Evolutionary conservation across 2,888 invertebrate genomes (phyloP).

Genomic region (Aspidiotus rigidus): DNA sequence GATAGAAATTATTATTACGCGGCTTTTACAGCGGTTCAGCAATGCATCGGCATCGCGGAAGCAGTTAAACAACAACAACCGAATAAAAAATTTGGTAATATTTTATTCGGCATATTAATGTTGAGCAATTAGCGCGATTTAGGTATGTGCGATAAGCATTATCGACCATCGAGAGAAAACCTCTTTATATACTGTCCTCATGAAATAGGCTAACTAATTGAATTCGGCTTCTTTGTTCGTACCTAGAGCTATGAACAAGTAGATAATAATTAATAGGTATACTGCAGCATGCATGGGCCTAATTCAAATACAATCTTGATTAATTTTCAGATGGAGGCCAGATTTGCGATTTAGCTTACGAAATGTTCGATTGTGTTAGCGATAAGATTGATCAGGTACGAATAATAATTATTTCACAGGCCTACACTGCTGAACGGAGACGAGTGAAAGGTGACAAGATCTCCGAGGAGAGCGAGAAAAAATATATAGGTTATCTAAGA

Average conservation of each 20-base stretch:
- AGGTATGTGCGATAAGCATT: too few relatives aligned
- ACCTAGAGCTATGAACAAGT: background rate
- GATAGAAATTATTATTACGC: constrained; percentile 67
- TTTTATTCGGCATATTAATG: too few relatives aligned
- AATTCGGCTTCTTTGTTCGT: too few relatives aligned
- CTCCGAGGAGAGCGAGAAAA: too few relatives aligned
- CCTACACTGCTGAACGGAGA: too few relatives aligned
- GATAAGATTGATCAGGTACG: constrained; percentile 58
- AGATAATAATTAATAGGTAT: too few relatives aligned
- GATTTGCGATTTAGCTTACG: constrained; percentile 65
- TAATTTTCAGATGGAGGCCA: constrained; percentile 55
- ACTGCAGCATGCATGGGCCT: background rate
- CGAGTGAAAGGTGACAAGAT: too few relatives aligned
- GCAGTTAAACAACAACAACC: constrained; percentile 39
- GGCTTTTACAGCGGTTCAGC: constrained; percentile 59
- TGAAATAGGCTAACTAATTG: too few relatives aligned
- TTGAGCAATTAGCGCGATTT: too few relatives aligned
- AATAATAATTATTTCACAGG: constrained; percentile 1
- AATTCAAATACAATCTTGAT: background rate
- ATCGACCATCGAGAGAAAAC: too few relatives aligned
- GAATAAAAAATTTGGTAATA: constrained; percentile 38
- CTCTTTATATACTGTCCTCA: too few relatives aligned
- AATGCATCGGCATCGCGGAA: constrained; percentile 55
- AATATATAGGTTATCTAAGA: too few relatives aligned
- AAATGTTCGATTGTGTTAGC: constrained; percentile 69